Evolutionary conservation across 2,797 vertebrate genomes (phyloP).

Genomic region (Danio albolineatus): DNA sequence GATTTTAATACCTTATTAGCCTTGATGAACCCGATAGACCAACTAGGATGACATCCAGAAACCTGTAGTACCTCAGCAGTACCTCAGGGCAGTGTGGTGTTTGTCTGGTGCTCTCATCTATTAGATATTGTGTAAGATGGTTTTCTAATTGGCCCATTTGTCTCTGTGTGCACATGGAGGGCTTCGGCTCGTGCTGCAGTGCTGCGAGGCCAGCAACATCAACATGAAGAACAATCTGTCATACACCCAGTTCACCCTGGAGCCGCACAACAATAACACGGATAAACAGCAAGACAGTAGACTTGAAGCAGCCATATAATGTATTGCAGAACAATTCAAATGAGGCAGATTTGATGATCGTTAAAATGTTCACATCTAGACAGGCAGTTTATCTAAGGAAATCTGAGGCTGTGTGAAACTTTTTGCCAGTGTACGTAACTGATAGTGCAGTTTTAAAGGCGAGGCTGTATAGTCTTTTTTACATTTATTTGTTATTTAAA

Average conservation of each 20-base stretch:
- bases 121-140: slow-evolving; percentile 45
- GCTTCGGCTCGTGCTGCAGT: slow-evolving; percentile 3
- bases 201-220: slow-evolving; percentile 18
- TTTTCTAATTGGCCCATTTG: slow-evolving; percentile 28
- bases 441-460: background rate
- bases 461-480: background rate
- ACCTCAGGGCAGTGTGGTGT: slow-evolving; percentile 18
- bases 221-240: slow-evolving; percentile 40
- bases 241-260: slow-evolving; percentile 29
- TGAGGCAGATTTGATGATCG: background rate
- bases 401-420: background rate
- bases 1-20: background rate
- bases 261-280: slow-evolving; percentile 24
- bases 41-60: background rate
- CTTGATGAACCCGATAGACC: background rate
- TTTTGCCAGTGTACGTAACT: background rate
- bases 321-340: slow-evolving; percentile 8
- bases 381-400: slow-evolving; percentile 17
- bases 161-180: slow-evolving; percentile 8
- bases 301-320: slow-evolving; percentile 5
- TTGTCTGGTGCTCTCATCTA: slow-evolving; percentile 28
- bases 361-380: background rate
- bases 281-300: slow-evolving; percentile 21
- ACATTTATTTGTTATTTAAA: too few species aligned
- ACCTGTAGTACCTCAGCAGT: background rate